Evolutionary conservation across 2,113 vertebrate species (phyloP).

Genomic region (Trematocara unimaculatum): DNA sequence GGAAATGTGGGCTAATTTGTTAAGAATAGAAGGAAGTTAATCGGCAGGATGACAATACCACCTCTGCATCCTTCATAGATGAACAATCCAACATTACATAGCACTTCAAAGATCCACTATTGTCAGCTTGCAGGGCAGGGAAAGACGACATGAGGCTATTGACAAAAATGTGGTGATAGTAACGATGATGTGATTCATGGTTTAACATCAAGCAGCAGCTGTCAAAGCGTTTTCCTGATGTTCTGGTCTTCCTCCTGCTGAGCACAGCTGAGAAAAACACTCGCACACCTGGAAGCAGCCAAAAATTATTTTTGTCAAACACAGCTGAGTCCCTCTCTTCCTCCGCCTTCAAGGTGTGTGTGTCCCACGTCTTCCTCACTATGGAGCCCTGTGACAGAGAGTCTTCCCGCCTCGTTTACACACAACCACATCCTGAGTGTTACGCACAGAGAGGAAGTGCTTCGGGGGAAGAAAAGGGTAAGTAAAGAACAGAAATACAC

Average conservation of each 20-base stretch:
- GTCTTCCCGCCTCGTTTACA: constrained; percentile 53
- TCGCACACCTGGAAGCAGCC: constrained; percentile 33
- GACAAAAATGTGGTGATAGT: constrained; percentile 32
- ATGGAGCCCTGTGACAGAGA: constrained; percentile 60
- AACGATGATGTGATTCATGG: background rate
- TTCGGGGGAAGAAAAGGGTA: constrained; percentile 93
- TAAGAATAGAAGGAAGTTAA: constrained; percentile 69
- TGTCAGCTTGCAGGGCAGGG: constrained; percentile 14
- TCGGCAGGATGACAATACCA: constrained; percentile 48
- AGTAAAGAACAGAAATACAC: background rate
- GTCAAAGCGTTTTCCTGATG: constrained; percentile 33
- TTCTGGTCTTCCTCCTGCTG: constrained; percentile 44
- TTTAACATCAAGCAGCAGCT: constrained; percentile 23
- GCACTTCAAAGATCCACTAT: constrained; percentile 30
- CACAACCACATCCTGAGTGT: constrained; percentile 89
- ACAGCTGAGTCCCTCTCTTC: constrained; percentile 64
- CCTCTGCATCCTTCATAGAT: constrained; percentile 48
- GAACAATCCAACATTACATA: constrained; percentile 44
- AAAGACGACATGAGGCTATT: constrained; percentile 34
- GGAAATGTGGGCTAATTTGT: constrained; percentile 59
- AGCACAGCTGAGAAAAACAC: constrained; percentile 53
- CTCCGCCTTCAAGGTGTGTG: constrained; percentile 62
- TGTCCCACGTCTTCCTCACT: constrained; percentile 51
- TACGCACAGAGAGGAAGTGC: constrained; percentile 77
- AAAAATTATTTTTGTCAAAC: constrained; percentile 59